Conservation (phyloP, 1,140 invertebrate genomes). For the Zaprionus camerounensis region DNA sequence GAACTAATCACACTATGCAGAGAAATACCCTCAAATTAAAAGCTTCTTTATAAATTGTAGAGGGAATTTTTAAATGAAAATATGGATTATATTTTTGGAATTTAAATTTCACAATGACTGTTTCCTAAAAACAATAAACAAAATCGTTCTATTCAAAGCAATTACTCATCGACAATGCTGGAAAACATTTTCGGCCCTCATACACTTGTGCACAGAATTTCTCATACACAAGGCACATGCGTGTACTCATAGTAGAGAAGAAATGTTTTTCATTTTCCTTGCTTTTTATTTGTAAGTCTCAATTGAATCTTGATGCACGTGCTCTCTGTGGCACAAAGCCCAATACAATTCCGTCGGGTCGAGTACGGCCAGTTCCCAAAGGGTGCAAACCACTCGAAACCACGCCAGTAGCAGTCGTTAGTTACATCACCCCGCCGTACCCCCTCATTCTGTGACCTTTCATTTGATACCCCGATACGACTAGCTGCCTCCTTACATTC, state of each 20-base stretch:
- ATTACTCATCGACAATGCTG: no score
- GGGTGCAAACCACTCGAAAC: slow-evolving; percentile 48
- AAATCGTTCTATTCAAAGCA: no score
- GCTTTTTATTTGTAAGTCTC: slow-evolving; percentile 47
- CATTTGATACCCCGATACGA: neutral
- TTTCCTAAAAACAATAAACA: no score
- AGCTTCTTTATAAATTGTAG: no score
- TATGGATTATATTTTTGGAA: no score
- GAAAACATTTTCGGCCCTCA: neutral
- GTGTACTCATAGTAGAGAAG: neutral
- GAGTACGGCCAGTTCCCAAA: slow-evolving; percentile 51
- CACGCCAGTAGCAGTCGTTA: slow-evolving; percentile 19
- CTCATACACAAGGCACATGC: neutral
- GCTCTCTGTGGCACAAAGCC: slow-evolving; percentile 51
- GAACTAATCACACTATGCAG: no score
- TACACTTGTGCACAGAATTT: neutral
- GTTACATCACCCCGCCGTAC: neutral
- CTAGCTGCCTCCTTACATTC: neutral
- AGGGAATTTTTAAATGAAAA: no score
- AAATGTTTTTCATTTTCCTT: slow-evolving; percentile 52
- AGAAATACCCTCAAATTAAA: no score
- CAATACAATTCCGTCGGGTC: slow-evolving; percentile 54
- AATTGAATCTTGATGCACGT: slow-evolving; percentile 81
- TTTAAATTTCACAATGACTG: no score
- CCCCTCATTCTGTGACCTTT: no score